Percentiles rank a stretch among this genome's conserved stretches.
Conservation (phyloP, 2,888 invertebrate genomes). For the Euclidia mi region DNA sequence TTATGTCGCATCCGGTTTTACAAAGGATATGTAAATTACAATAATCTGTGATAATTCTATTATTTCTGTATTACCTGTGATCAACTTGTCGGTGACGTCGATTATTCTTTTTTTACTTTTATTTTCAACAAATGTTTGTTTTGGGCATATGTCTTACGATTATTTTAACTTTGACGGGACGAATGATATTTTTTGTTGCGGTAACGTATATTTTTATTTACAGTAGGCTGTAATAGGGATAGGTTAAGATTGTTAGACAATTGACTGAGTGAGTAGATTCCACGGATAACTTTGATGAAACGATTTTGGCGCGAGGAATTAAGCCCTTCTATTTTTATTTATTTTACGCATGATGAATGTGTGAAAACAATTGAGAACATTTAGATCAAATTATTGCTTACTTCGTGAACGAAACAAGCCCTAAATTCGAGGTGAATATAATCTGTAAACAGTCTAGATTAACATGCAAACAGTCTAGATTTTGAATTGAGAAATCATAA, state of each 20-base stretch:
- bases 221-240: slow-evolving; percentile 7
- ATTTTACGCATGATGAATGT: slow-evolving; percentile 9
- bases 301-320: slow-evolving; percentile 29
- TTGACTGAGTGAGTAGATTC: slow-evolving; percentile 1
- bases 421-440: too few species aligned
- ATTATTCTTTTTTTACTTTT: slow-evolving; percentile 61
- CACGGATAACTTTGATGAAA: slow-evolving; percentile 6
- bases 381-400: not conserved
- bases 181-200: slow-evolving; percentile 58
- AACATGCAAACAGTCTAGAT: too few species aligned
- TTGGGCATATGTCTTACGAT: slow-evolving; percentile 78
- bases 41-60: slow-evolving; percentile 89
- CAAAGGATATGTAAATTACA: slow-evolving; percentile 88
- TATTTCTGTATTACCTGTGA: slow-evolving; percentile 84
- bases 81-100: slow-evolving; percentile 82
- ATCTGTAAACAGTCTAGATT: too few species aligned
- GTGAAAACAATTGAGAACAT: not conserved
- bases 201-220: slow-evolving; percentile 45
- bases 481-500: too few species aligned
- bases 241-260: slow-evolving; percentile 6
- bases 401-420: too few species aligned
- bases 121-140: slow-evolving; percentile 78
- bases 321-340: slow-evolving; percentile 10
- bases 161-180: slow-evolving; percentile 59
- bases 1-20: slow-evolving; percentile 85